Conservation (phyloP, 2,888 invertebrate species). For the Osmoderma eremita region DNA sequence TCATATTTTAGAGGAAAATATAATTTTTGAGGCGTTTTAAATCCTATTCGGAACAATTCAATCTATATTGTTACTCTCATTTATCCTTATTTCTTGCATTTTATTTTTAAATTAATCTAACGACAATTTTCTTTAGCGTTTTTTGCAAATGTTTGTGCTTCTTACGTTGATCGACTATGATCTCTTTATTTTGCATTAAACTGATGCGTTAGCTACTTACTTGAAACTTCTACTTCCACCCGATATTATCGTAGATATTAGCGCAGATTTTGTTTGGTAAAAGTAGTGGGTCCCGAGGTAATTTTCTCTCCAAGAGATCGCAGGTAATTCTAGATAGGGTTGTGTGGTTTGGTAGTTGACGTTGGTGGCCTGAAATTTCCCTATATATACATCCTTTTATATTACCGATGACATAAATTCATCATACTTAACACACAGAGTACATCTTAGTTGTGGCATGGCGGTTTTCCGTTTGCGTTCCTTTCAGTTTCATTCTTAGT, state of each 20-base stretch:
- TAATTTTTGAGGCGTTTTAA: too few species aligned
- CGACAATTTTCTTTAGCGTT: too few species aligned
- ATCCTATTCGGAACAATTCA: too few species aligned
- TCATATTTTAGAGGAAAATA: too few species aligned
- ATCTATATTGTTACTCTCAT: too few species aligned
- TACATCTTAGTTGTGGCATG: conserved; percentile 32
- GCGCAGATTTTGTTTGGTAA: conserved; percentile 1
- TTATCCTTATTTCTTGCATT: too few species aligned
- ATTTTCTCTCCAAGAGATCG: conserved; percentile 37
- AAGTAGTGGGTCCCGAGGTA: conserved; percentile 34
- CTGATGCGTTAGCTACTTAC: too few species aligned
- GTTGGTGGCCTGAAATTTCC: conserved; percentile 40
- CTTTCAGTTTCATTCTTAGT: not conserved
- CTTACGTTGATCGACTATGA: too few species aligned
- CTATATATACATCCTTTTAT: conserved; percentile 18
- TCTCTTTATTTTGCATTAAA: too few species aligned
- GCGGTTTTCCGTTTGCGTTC: conserved; percentile 5
- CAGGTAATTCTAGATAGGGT: conserved; percentile 35
- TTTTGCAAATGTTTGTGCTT: too few species aligned
- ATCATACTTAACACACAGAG: conserved; percentile 11
- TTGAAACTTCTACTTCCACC: too few species aligned
- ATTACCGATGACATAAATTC: conserved; percentile 12
- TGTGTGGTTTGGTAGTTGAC: conserved; percentile 24
- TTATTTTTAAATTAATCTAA: too few species aligned
- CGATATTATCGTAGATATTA: not conserved